Evolutionary conservation across 2,888 invertebrate genomes (phyloP).

Genomic region (Meghimatium bilineatum): DNA sequence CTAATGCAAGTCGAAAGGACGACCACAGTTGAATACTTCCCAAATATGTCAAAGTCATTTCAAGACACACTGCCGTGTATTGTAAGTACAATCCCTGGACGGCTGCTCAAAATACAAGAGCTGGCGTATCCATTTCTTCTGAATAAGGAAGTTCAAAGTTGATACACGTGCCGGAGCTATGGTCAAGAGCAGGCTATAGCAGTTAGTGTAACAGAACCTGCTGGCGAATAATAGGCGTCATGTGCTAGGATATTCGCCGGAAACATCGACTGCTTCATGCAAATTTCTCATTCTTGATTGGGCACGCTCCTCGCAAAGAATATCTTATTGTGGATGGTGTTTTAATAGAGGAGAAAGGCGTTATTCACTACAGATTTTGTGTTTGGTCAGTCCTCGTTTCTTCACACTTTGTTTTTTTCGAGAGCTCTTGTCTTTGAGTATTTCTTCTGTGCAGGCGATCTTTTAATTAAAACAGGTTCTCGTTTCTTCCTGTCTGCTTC

Average conservation of each 20-base stretch:
- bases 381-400: not conserved
- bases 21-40: not conserved
- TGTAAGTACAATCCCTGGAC: no score
- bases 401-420: not conserved
- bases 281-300: slow-evolving; percentile 22
- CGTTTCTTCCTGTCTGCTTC: not conserved
- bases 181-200: slow-evolving; percentile 1
- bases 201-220: slow-evolving; percentile 20
- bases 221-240: slow-evolving; percentile 10
- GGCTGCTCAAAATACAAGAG: not conserved
- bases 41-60: not conserved
- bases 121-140: slow-evolving; percentile 2
- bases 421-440: not conserved
- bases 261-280: not conserved
- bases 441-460: not conserved
- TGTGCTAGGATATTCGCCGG: slow-evolving; percentile 27
- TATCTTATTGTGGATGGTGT: slow-evolving; percentile 15
- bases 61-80: not conserved
- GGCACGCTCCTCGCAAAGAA: slow-evolving; percentile 6
- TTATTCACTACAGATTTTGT: not conserved
- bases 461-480: slow-evolving; percentile 5
- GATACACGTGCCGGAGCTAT: slow-evolving; percentile 6
- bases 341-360: slow-evolving; percentile 12
- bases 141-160: not conserved
- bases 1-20: no score